phyloP scores from a whole-genome alignment of 2,113 vertebrate species.

The Symphodus melops region DNA sequence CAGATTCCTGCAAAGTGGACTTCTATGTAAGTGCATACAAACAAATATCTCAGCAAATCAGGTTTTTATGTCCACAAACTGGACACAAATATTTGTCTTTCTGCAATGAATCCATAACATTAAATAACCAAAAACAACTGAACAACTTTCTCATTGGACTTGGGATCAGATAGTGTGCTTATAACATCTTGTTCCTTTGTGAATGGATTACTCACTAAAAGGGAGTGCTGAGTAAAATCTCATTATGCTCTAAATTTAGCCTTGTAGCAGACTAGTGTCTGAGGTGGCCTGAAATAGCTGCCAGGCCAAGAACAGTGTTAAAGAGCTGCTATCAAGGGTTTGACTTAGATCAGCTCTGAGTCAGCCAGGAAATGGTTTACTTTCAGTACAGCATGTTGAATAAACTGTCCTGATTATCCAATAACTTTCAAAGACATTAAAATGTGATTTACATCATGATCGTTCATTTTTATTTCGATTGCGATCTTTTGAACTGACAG shows the following conservation, averaged over 20 bases:
- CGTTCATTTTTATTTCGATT: not conserved
- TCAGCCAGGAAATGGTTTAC: constrained; percentile 17
- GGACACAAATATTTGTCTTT: not conserved
- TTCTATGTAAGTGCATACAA: constrained; percentile 81
- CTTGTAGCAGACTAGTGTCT: not conserved
- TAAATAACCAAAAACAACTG: not conserved
- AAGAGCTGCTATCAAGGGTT: constrained; percentile 19
- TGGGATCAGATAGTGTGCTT: not conserved
- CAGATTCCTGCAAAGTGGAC: constrained; percentile 79
- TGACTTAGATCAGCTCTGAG: constrained; percentile 20
- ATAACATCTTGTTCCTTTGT: not conserved
- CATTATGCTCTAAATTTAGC: constrained; percentile 65
- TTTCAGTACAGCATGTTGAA: constrained; percentile 10
- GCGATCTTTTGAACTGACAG: not conserved
- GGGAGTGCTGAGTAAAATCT: constrained; percentile 42
- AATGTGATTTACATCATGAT: not conserved
- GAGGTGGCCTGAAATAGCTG: constrained; percentile 49
- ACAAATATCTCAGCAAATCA: not conserved
- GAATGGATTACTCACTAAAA: constrained; percentile 37
- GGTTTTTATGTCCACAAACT: not conserved
- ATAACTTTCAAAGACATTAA: not conserved
- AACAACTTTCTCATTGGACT: too few species aligned
- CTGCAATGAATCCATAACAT: not conserved
- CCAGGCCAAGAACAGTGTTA: constrained; percentile 15
- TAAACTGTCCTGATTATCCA: not conserved